These are phyloP conservation scores for Saturnia pavonia DNA, from an alignment of 2,888 invertebrate genomes.

Conservation along the genomic window DNA sequence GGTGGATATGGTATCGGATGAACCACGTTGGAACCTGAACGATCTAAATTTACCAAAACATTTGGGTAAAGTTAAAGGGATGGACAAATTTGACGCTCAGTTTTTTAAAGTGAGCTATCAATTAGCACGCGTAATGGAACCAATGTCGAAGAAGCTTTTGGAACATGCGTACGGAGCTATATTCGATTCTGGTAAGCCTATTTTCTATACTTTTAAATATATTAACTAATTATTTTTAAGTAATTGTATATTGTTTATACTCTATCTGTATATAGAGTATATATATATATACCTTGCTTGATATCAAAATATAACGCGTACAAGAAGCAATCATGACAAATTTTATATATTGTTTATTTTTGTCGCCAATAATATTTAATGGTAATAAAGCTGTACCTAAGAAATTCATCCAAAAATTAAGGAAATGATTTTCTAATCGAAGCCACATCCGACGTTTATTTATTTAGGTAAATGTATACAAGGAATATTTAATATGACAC, in stretches of 20 bases:
- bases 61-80: constrained; percentile 83
- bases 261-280: no score
- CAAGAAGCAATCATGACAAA: not conserved
- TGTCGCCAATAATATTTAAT: not conserved
- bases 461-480: no score
- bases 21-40: constrained; percentile 84
- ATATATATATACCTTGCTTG: not conserved
- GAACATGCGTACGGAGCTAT: constrained; percentile 87
- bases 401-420: no score
- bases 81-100: constrained; percentile 85
- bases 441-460: no score
- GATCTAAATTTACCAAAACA: constrained; percentile 85
- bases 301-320: not conserved
- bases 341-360: not conserved
- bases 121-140: constrained; percentile 85
- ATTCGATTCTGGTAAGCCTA: constrained; percentile 81
- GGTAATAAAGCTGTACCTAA: no score
- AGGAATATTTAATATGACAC: no score
- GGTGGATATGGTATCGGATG: constrained; percentile 89
- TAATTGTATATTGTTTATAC: no score
- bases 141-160: constrained; percentile 85
- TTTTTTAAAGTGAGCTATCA: constrained; percentile 86
- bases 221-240: no score
- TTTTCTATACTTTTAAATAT: not conserved
- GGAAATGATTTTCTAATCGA: no score